phyloP scores from a whole-genome alignment of 2,888 invertebrate genomes.

The Halictus ligatus region DNA sequence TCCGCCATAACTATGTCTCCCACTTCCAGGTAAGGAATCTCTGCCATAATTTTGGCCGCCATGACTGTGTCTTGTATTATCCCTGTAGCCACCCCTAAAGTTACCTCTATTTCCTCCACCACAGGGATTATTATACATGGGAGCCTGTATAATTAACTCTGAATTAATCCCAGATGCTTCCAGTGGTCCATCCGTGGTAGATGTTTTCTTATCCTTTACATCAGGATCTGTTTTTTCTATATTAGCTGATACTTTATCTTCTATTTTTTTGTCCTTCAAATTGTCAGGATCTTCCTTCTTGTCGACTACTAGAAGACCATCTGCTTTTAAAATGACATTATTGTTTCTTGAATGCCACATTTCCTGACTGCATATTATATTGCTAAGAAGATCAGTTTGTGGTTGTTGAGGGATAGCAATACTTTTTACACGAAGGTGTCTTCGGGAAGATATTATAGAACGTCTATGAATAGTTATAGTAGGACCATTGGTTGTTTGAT shows the following conservation, averaged over 20 bases:
- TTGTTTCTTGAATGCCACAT: conserved; percentile 89
- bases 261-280: conserved; percentile 73
- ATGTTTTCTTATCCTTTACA: conserved; percentile 24
- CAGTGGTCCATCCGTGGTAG: conserved; percentile 66
- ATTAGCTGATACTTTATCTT: conserved; percentile 21
- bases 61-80: conserved; percentile 77
- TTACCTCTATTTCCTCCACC: conserved; percentile 83
- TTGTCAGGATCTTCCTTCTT: conserved; percentile 71
- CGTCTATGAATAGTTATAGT: conserved; percentile 75
- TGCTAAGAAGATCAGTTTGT: conserved; percentile 87
- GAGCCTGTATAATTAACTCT: conserved; percentile 85
- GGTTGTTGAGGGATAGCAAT: conserved; percentile 68
- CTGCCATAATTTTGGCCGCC: conserved; percentile 84
- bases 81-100: conserved; percentile 77
- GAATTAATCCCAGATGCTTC: conserved; percentile 77
- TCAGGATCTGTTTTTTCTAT: conserved; percentile 18
- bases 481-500: conserved; percentile 70
- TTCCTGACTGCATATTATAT: conserved; percentile 90
- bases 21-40: conserved; percentile 81
- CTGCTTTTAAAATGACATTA: conserved; percentile 86
- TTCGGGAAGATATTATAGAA: conserved; percentile 74
- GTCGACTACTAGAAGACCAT: conserved; percentile 87
- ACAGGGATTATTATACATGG: conserved; percentile 88
- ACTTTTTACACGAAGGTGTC: conserved; percentile 78
- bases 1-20: conserved; percentile 83